These are phyloP conservation scores for Lasioglossum villosulum DNA, from an alignment of 2,888 invertebrate species.

Conservation along the genomic window DNA sequence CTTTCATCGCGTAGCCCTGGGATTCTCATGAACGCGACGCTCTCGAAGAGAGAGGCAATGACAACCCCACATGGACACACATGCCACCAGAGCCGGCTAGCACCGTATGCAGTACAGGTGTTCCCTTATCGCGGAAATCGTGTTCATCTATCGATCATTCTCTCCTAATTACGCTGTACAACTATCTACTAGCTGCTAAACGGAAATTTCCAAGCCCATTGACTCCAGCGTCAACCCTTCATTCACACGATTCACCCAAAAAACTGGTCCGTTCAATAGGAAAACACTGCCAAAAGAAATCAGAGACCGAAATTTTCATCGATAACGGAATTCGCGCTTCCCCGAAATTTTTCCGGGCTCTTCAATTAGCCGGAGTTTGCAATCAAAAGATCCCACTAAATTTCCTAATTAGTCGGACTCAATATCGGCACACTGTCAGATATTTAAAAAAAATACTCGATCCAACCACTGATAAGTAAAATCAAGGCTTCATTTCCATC, in stretches of 20 bases:
- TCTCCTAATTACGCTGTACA: background rate
- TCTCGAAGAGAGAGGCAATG: conserved; percentile 66
- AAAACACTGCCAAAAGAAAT: too few relatives aligned
- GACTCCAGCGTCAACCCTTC: background rate
- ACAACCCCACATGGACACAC: conserved; percentile 80
- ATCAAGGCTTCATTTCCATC: background rate
- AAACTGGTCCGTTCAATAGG: too few relatives aligned
- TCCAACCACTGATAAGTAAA: background rate
- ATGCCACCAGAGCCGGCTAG: conserved; percentile 82
- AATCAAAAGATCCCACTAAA: background rate
- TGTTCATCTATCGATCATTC: conserved; percentile 13
- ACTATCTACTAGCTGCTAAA: background rate
- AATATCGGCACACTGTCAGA: too few relatives aligned
- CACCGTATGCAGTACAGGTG: conserved; percentile 74
- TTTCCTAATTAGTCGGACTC: too few relatives aligned
- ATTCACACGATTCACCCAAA: background rate
- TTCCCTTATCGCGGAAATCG: conserved; percentile 14
- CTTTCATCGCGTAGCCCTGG: background rate
- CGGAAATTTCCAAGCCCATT: background rate
- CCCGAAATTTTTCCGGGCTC: too few relatives aligned
- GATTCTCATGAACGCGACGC: background rate
- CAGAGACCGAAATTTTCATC: too few relatives aligned
- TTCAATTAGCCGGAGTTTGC: background rate
- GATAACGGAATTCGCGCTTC: too few relatives aligned
- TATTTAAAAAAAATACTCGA: too few relatives aligned